phyloP scores from a whole-genome alignment of 2,888 invertebrate species.

The Keiferia lycopersicella region DNA sequence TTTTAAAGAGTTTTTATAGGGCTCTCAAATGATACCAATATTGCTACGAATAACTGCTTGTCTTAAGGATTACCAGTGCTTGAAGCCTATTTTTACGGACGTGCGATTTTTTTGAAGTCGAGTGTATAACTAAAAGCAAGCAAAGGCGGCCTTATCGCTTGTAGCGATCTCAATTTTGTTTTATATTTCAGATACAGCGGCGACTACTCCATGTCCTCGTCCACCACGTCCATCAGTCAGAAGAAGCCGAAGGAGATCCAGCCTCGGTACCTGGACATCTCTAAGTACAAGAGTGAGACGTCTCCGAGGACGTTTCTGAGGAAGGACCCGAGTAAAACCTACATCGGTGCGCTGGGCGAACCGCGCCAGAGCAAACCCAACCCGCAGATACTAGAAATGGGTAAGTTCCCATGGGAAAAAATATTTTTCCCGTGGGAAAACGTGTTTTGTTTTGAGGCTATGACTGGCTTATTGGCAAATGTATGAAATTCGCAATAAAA shows the following conservation, averaged over 20 bases:
- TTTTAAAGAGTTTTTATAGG: too few species aligned
- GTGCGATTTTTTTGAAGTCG: too few species aligned
- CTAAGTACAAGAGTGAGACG: conserved; percentile 80
- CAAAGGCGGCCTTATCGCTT: too few species aligned
- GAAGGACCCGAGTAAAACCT: conserved; percentile 80
- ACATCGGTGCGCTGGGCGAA: conserved; percentile 8
- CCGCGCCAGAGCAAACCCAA: conserved; percentile 41
- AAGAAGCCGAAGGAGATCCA: conserved; percentile 55
- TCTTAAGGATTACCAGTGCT: too few species aligned
- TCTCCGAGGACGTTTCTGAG: conserved; percentile 75
- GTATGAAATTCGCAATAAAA: not conserved
- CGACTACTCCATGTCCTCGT: conserved; percentile 76
- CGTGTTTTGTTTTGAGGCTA: not conserved
- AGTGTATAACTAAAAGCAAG: too few species aligned
- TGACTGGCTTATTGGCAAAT: not conserved
- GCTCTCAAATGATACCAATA: too few species aligned
- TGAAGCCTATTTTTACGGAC: too few species aligned
- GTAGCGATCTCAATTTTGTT: too few species aligned
- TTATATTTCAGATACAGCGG: conserved; percentile 65
- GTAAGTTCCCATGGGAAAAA: conserved; percentile 44
- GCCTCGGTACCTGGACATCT: conserved; percentile 82
- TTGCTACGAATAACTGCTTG: too few species aligned
- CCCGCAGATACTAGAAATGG: conserved; percentile 72
- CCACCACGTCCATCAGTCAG: conserved; percentile 65
- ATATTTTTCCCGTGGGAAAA: not conserved